A percentile compares a stretch with the other conserved stretches of the same genome.
Evolutionary conservation across 2,797 vertebrate genomes (phyloP).

Genomic region (Neostethus bicornis): DNA sequence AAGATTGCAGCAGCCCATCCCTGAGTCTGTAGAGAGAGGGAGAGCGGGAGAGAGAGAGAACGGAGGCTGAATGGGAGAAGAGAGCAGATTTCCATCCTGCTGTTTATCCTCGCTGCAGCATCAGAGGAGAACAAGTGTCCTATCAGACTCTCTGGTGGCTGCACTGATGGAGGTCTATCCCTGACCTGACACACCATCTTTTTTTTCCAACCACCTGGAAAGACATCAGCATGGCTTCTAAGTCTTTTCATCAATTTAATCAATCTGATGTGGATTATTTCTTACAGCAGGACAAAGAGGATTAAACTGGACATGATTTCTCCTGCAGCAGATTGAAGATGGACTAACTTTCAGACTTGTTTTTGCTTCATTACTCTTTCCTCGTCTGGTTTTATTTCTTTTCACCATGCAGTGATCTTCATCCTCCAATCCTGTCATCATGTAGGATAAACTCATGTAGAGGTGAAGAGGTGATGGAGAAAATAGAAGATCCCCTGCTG

Average conservation of each 20-base stretch:
- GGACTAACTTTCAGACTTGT: constrained; percentile 63
- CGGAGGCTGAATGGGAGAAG: constrained; percentile 47
- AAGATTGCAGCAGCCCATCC: constrained; percentile 68
- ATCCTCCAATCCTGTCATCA: constrained; percentile 19
- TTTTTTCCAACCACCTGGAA: constrained; percentile 58
- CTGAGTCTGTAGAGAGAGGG: constrained; percentile 43
- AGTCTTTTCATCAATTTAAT: constrained; percentile 30
- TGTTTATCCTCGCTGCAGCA: constrained; percentile 67
- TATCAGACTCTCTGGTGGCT: constrained; percentile 68
- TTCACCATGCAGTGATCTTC: constrained; percentile 7
- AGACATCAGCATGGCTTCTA: constrained; percentile 31
- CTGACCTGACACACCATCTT: constrained; percentile 63
- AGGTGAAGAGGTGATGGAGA: constrained; percentile 28
- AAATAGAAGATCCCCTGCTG: constrained; percentile 50
- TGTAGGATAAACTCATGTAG: constrained; percentile 36
- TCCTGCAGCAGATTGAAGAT: constrained; percentile 35
- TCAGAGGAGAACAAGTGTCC: constrained; percentile 68
- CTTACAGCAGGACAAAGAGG: constrained; percentile 35
- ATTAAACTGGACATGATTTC: constrained; percentile 48
- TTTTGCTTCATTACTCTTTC: not conserved
- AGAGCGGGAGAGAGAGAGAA: constrained; percentile 34
- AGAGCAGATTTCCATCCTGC: too few relatives aligned
- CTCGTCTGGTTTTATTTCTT: not conserved
- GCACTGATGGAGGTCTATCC: constrained; percentile 70
- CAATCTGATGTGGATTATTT: constrained; percentile 48